Conservation (phyloP, 1,140 invertebrate genomes). For the Temnothorax longispinosus region DNA sequence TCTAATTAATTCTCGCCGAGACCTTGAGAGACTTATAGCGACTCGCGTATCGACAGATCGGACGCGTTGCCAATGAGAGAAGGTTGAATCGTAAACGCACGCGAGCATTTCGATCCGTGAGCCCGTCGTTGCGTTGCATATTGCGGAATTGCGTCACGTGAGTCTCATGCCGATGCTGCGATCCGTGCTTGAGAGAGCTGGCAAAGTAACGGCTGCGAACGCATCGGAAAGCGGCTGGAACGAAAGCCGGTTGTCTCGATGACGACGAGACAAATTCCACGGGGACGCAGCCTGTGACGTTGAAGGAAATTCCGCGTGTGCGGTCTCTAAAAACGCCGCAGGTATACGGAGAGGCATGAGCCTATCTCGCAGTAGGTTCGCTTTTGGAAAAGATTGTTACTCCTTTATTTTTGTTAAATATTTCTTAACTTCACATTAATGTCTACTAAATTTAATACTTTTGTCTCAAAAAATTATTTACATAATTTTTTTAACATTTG, state of each 20-base stretch:
- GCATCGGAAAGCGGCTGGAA: neutral
- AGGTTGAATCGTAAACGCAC: neutral
- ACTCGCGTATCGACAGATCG: neutral
- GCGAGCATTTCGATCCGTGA: slow-evolving; percentile 1
- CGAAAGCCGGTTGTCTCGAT: neutral
- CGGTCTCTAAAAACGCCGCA: neutral
- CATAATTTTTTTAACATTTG: neutral
- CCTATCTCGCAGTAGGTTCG: neutral
- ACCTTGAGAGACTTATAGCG: slow-evolving; percentile 10
- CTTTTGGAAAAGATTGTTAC: neutral
- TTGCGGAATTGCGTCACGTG: slow-evolving; percentile 26
- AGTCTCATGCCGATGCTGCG: neutral
- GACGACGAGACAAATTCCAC: neutral
- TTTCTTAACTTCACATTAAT: neutral
- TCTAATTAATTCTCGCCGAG: slow-evolving; percentile 1
- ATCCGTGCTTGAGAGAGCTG: neutral
- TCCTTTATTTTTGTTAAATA: neutral
- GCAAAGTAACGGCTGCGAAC: neutral
- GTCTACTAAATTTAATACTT: neutral
- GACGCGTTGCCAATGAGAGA: slow-evolving; percentile 14
- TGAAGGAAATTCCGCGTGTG: neutral
- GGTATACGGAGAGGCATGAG: neutral
- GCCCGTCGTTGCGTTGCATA: neutral
- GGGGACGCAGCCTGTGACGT: accelerated
- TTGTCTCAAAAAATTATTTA: neutral